Evolutionary conservation across 2,113 vertebrate species (phyloP), one percentile per base, ranked within the genome.

Genomic region (Heteronetta atricapilla): DNA sequence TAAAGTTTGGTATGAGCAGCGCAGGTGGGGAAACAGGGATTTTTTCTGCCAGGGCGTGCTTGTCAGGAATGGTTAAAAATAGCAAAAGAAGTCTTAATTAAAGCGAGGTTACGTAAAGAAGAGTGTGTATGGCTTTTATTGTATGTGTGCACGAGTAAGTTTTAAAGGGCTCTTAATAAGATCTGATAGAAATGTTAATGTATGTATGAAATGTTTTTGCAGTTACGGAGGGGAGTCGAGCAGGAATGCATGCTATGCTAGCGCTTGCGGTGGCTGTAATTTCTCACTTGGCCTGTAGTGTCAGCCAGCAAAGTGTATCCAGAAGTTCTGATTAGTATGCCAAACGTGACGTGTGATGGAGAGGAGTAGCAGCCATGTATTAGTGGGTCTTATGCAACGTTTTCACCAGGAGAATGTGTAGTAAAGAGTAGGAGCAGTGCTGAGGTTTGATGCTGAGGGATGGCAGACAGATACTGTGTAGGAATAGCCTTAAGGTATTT

Each of bases 401-500:
- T 95, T 94, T 85, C 79, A 94, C 95, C 88, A 83, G 73, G 92
- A 5, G 33, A 67, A 66, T 7, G 62, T 14, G 4, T 93, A 91
- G 89, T 97, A 69, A 96, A 95, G 91, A 75, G 95, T 96, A 97
- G 96, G 96, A 93, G 91, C 23, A 74, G 94, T 97, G 40, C 75
- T 88, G 97, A 97, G 94, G 44, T 93, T 96, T 96, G 95, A 92
- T 98, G 95, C 96, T 94, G 93, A 97, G 97, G 96, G 96, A 96
- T 97, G 96, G 93, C 95, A 96, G 97, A 96, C 95, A 97, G 97
- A 93, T 97, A 96, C 2, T 97, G 96, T 97, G 13, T 97, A 97
- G 98, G 97, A 96, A 95, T 98, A 97, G 98, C 98, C 97, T 87
- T 97, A 98, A 97, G 97, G 86, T 98, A 84, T 97, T 98, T 97